Conservation (phyloP, 2,797 vertebrate species). For the Poliocrania exsul region DNA sequence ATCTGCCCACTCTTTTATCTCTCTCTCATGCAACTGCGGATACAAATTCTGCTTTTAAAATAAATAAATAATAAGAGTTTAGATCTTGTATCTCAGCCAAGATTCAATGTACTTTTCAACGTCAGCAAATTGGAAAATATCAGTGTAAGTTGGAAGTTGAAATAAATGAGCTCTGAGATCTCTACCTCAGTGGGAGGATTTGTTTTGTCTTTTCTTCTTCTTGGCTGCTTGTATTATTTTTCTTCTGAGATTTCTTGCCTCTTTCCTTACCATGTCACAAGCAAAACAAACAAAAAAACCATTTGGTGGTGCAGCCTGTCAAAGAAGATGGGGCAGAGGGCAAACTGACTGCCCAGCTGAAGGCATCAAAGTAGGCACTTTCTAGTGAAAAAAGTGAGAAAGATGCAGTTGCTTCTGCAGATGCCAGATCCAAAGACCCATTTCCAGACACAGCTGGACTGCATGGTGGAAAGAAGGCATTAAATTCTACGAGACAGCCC, state of each 20-base stretch:
- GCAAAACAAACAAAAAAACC: neutral
- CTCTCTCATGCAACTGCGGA: neutral
- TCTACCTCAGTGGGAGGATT: neutral
- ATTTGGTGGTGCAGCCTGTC: neutral
- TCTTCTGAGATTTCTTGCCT: neutral
- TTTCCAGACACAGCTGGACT: neutral
- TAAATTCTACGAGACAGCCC: neutral
- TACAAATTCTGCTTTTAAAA: neutral
- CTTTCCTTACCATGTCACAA: neutral
- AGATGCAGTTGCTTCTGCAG: neutral
- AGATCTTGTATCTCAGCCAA: slow-evolving; percentile 38
- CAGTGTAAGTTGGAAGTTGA: slow-evolving; percentile 21
- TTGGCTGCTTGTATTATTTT: neutral
- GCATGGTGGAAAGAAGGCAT: neutral
- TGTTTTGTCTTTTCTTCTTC: slow-evolving; percentile 42
- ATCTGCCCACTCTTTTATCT: neutral
- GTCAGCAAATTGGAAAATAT: slow-evolving; percentile 59
- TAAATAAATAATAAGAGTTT: neutral
- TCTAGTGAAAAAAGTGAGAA: neutral
- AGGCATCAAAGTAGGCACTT: neutral
- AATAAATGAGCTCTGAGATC: slow-evolving; percentile 50
- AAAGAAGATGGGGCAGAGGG: neutral
- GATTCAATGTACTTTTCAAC: slow-evolving; percentile 22
- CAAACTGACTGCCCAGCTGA: neutral
- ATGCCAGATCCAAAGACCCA: neutral